These are phyloP conservation scores for Merops nubicus DNA, from an alignment of 2,113 vertebrate species.

Conservation along the genomic window DNA sequence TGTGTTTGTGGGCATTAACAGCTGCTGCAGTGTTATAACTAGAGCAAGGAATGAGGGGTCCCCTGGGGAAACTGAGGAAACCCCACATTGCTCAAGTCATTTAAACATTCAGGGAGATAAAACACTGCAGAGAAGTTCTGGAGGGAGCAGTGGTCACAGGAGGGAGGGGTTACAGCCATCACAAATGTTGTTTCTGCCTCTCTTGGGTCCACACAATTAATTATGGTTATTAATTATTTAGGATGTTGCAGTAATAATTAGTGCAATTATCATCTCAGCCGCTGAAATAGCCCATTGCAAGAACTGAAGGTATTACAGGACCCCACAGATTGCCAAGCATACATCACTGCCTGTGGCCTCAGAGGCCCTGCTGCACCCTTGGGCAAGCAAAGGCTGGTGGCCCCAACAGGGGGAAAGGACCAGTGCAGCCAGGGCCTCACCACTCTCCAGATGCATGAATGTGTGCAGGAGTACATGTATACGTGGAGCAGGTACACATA, in stretches of 20 bases:
- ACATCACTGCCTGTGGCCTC: not conserved
- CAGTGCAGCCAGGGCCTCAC: not conserved
- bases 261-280: not conserved
- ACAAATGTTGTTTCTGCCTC: not conserved
- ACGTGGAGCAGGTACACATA: too few species aligned
- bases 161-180: not conserved
- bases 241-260: not conserved
- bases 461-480: too few species aligned
- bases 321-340: not conserved
- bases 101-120: slow-evolving; percentile 23
- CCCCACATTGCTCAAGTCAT: slow-evolving; percentile 4
- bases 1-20: slow-evolving; percentile 17
- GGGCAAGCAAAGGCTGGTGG: not conserved
- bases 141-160: not conserved
- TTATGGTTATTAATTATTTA: slow-evolving; percentile 28
- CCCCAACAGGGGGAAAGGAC: not conserved
- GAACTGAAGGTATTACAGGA: not conserved
- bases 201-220: not conserved
- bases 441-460: not conserved
- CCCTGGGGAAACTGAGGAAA: slow-evolving; percentile 1
- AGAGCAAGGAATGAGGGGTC: not conserved
- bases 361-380: not conserved
- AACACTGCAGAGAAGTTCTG: not conserved
- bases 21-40: not conserved
- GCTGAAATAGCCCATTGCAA: not conserved